A percentile compares a stretch with the other conserved stretches of the same genome.
Evolutionary conservation across 2,113 vertebrate genomes (phyloP).

Genomic region (Gavia stellata): DNA sequence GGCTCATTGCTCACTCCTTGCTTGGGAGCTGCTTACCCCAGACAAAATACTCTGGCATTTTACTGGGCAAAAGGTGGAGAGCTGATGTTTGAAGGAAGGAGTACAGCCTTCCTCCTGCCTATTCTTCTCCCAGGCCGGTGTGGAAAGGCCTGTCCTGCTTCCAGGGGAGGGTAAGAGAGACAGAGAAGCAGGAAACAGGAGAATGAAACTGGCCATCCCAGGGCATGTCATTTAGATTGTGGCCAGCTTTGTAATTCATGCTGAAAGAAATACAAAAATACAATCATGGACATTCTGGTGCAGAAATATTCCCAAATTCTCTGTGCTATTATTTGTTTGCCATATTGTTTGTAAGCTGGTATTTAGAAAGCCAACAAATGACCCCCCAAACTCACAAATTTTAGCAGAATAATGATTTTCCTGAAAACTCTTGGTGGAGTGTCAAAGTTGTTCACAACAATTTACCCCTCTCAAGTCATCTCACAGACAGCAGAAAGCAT

Average conservation of each 20-base stretch:
- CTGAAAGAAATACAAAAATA: not conserved
- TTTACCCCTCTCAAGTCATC: not conserved
- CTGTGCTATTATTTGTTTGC: not conserved
- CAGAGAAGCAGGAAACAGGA: not conserved
- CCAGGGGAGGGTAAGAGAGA: not conserved
- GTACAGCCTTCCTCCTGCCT: not conserved
- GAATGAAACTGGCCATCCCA: not conserved
- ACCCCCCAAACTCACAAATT: not conserved
- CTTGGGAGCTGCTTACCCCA: not conserved
- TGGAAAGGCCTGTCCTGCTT: not conserved
- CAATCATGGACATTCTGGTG: not conserved
- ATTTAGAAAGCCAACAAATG: not conserved
- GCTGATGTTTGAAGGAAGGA: not conserved
- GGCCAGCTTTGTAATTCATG: not conserved
- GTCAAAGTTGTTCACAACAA: not conserved
- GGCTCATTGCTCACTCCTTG: not conserved
- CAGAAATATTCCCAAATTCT: not conserved
- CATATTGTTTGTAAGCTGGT: not conserved
- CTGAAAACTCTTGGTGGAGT: not conserved
- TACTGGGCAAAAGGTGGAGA: not conserved
- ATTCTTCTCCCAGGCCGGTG: not conserved
- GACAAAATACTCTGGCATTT: not conserved
- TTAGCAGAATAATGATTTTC: not conserved
- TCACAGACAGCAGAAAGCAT: not conserved
- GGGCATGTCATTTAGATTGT: not conserved